Percentiles rank a stretch among this genome's conserved stretches.
These are phyloP conservation scores for Okapia johnstoni DNA, from an alignment of 2,113 vertebrate species.

Conservation along the genomic window DNA sequence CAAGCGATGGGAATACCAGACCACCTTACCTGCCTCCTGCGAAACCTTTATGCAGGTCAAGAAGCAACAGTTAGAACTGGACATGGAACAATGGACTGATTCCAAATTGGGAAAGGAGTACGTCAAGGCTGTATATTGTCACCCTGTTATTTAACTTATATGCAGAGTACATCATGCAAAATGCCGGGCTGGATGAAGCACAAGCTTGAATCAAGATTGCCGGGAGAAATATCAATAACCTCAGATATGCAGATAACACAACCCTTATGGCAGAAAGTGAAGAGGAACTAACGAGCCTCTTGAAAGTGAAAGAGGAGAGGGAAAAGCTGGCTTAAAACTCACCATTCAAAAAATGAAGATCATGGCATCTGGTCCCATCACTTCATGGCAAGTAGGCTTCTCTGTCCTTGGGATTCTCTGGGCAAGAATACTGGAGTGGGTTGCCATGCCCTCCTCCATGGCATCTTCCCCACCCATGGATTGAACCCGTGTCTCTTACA, in stretches of 20 bases:
- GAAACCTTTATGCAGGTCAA: background rate
- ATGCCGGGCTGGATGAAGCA: background rate
- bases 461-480: background rate
- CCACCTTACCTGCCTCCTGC: background rate
- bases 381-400: background rate
- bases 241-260: background rate
- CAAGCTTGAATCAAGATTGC: background rate
- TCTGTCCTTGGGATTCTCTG: background rate
- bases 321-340: too few species aligned
- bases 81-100: background rate
- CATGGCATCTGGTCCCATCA: too few species aligned
- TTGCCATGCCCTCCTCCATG: background rate
- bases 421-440: background rate
- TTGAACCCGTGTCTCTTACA: background rate
- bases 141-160: background rate
- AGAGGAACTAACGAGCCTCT: background rate
- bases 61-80: background rate
- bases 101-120: background rate
- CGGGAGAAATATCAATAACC: background rate
- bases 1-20: background rate
- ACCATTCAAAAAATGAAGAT: too few species aligned
- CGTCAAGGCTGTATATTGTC: background rate
- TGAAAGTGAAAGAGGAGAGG: background rate
- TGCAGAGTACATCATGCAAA: background rate
- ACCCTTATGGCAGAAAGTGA: background rate